Evolutionary conservation across 2,888 invertebrate genomes (phyloP), one percentile per base, ranked within the genome.

Genomic region (Drosophila nr. fundita): DNA sequence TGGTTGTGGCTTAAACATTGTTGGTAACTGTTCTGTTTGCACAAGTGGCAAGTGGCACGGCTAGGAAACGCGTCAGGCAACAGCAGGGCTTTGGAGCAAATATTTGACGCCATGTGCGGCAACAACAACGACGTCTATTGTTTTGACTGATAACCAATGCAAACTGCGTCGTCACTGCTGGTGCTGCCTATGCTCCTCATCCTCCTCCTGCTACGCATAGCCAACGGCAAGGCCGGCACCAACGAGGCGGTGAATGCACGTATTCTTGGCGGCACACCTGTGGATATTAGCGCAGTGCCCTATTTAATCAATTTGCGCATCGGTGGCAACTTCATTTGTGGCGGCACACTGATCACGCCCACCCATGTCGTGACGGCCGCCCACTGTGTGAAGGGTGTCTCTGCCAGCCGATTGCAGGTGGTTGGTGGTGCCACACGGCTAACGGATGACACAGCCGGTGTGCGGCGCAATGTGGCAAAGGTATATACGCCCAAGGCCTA

Each of bases 311-410:
- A 87, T 61, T 52, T 92, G 24, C 82, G 84, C 18, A 59, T 83
- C 4, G 50, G 75, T 4, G 87, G 84, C 1, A 66, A 49, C 24
- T 91, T 90, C 53, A 71, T 83, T n/a, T 92, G 93, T 65, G 93
- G 92, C 27, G 93, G 92, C 18, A 76, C 90, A 5, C 66, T 92
- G 66, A 75, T 90, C 15, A 83, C 84, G 24, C 61, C 80, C 7
- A 86, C 69, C 4, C 90, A 90, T 69, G 90, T 92, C 29, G 67
- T 92, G 1, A 92, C 92, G 0, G 92, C 92, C 1, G 92, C 92
- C 0, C 92, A 92, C 58, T 92, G 92, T 53, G 79, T 91, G 0
- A 76, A 82, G 30, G 89, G 89, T 5, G 57, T 82, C 5, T 42
- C 72, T 0, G 73, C 87, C 1, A 48, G 64, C 10, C 67, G 79